Percentiles rank a stretch among this genome's conserved stretches.
phyloP scores from a whole-genome alignment of 2,888 invertebrate species.

The Ptychoptera albimana region DNA sequence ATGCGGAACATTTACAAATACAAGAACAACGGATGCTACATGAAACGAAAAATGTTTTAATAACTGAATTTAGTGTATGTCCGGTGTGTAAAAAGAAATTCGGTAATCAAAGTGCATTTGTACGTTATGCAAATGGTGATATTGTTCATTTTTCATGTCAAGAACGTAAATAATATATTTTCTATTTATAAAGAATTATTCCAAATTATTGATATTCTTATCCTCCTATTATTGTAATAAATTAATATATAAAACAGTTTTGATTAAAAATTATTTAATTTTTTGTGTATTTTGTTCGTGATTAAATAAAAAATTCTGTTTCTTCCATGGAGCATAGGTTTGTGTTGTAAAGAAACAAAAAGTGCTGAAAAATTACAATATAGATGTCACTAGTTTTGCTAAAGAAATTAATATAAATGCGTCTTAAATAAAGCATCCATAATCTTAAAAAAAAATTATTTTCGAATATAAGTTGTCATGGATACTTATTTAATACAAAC shows the following conservation, averaged over 20 bases:
- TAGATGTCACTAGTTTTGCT: too few relatives aligned
- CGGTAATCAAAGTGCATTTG: constrained; percentile 86
- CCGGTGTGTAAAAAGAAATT: constrained; percentile 87
- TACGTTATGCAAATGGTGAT: constrained; percentile 79
- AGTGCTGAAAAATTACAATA: too few relatives aligned
- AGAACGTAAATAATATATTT: constrained; percentile 19
- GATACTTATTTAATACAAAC: too few relatives aligned
- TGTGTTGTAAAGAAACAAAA: too few relatives aligned
- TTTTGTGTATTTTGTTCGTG: too few relatives aligned
- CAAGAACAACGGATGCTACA: constrained; percentile 61
- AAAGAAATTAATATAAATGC: too few relatives aligned
- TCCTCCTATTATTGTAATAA: neutral
- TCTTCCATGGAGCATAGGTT: too few relatives aligned
- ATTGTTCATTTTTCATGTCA: constrained; percentile 88
- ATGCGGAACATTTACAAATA: constrained; percentile 73
- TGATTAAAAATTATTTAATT: neutral
- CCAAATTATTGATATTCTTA: neutral
- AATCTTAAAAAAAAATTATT: too few relatives aligned
- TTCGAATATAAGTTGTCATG: too few relatives aligned
- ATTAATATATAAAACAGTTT: neutral
- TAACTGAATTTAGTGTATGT: constrained; percentile 79
- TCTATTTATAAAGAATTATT: neutral
- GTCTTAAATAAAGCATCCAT: too few relatives aligned
- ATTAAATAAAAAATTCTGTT: too few relatives aligned
- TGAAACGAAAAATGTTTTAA: constrained; percentile 66